These are phyloP conservation scores for Ophonus ardosiacus DNA, from an alignment of 2,888 invertebrate genomes.

Conservation along the genomic window DNA sequence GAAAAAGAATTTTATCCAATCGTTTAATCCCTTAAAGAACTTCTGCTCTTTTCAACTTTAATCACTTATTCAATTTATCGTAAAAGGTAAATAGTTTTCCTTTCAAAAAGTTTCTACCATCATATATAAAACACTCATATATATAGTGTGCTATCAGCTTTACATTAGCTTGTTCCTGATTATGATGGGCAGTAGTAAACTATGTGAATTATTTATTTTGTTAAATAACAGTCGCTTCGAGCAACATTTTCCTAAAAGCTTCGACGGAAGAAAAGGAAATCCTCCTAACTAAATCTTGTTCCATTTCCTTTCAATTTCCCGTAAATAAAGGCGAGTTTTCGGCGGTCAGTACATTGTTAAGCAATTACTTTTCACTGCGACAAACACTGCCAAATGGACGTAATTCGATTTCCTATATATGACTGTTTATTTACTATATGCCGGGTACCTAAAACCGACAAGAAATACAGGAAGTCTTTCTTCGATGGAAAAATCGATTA, in stretches of 20 bases:
- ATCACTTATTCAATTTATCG: neutral
- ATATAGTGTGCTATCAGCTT: neutral
- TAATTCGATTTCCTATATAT: constrained; percentile 26
- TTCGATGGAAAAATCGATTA: too few relatives aligned
- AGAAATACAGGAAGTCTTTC: neutral
- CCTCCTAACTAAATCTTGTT: constrained; percentile 53
- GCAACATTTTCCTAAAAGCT: constrained; percentile 58
- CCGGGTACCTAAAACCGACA: neutral
- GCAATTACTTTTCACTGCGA: constrained; percentile 47
- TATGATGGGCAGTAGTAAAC: neutral
- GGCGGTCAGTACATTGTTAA: constrained; percentile 49
- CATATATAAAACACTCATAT: neutral
- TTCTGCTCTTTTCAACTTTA: neutral
- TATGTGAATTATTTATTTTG: constrained; percentile 43
- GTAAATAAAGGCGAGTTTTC: constrained; percentile 39
- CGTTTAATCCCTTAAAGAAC: constrained; percentile 1
- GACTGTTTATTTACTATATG: constrained; percentile 36
- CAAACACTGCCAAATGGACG: constrained; percentile 14
- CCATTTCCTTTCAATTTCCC: constrained; percentile 58
- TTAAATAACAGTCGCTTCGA: constrained; percentile 22
- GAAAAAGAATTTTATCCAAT: neutral
- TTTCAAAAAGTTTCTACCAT: neutral
- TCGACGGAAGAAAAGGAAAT: constrained; percentile 53
- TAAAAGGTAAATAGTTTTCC: constrained; percentile 21
- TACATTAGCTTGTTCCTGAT: neutral